Evolutionary conservation across 2,113 vertebrate species (phyloP).

Genomic region (Pedetes capensis): DNA sequence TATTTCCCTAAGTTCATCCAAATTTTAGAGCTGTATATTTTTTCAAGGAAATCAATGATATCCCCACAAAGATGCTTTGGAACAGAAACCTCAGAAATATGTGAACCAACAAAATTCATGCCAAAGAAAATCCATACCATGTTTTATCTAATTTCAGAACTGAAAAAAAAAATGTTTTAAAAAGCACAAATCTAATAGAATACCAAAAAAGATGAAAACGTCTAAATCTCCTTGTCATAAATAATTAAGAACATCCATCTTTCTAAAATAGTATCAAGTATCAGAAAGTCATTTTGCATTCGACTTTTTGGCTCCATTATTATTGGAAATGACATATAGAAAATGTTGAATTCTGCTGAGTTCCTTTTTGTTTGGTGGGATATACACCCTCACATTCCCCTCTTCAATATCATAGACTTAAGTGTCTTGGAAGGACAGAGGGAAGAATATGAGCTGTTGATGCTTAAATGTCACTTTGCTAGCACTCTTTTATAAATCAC

Average conservation of each 20-base stretch:
- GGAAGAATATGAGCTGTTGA: not conserved
- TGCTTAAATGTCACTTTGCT: not conserved
- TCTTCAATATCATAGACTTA: not conserved
- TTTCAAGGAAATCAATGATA: not conserved
- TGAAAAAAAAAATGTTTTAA: not conserved
- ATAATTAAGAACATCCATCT: not conserved
- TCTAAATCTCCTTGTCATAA: not conserved
- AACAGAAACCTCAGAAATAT: slow-evolving; percentile 7
- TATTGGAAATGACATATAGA: not conserved
- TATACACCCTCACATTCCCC: not conserved
- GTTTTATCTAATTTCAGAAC: slow-evolving; percentile 29
- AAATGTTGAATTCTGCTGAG: not conserved
- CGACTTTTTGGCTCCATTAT: not conserved
- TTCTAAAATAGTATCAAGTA: not conserved
- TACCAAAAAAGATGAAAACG: not conserved
- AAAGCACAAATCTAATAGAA: not conserved
- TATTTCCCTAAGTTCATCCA: not conserved
- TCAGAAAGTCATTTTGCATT: not conserved
- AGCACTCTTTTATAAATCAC: not conserved
- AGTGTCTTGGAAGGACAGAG: not conserved
- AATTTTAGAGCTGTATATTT: not conserved
- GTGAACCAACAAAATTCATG: not conserved
- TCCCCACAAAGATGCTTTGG: not conserved
- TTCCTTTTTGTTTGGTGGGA: not conserved
- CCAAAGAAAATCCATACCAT: not conserved